Evolutionary conservation across 2,113 vertebrate species (phyloP), one percentile per base, ranked within the genome.

Genomic region (Melanerpes aurifrons): DNA sequence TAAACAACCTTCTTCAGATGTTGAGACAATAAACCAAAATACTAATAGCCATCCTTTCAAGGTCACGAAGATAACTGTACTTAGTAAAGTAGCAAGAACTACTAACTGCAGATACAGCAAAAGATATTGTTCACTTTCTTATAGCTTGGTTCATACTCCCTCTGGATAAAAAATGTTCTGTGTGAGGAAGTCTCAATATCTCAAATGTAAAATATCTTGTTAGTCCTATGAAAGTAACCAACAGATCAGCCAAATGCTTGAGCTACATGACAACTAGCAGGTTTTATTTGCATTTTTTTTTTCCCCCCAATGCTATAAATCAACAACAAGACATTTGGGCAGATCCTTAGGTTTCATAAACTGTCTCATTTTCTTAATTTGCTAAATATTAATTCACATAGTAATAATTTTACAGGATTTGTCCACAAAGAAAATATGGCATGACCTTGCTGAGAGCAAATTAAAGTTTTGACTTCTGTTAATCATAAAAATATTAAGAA

Each of bases 201-300:
- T 76, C 75, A 87, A 87, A 73, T 21, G 64, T 85, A 94, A 87
- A 92, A 64, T 62, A 91, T 67, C 64, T 63, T 94, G 85, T 76
- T 91, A 86, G 53, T 73, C 69, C 79, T 77, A 71, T 14, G 47
- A 57, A 93, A 91, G 66, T 32, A 90, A n/a, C 37, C 37, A 57
- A 74, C 85, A 74, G n/a, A 93, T 74, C 66, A 96, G 93, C 57
- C 72, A 90, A 91, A 73, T 43, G 26, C 24, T 73, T 73, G 59
- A 92, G 54, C 62, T 87, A 22, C 69, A 67, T 91, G 81, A 94
- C 58, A 87, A 82, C 54, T 25, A 81, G 67, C 77, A 89, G 84
- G 87, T 87, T 94, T 94, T 79, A 12, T 54, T 25, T 26, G 62
- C 17, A 20, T 22, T 35, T 29, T 7, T 20, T 31, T 61, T 87